These are phyloP conservation scores for Drosophila nasuta DNA, from an alignment of 1,140 invertebrate species.

Conservation along the genomic window DNA sequence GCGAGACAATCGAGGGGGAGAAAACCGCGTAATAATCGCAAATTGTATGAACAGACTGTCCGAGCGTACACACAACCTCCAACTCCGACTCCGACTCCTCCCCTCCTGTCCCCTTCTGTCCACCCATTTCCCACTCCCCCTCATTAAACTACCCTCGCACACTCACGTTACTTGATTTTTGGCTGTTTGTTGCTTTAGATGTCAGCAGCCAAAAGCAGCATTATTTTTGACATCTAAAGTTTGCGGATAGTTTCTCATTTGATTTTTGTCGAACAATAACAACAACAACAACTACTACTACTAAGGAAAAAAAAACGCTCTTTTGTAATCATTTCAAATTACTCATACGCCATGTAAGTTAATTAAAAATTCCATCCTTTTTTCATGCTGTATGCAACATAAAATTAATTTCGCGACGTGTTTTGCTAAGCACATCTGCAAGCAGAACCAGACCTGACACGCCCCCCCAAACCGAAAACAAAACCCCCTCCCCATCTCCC, in stretches of 20 bases:
- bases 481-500: not conserved
- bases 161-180: too few relatives aligned
- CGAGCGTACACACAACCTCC: not conserved
- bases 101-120: too few relatives aligned
- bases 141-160: too few relatives aligned
- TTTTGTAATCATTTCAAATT: conserved; percentile 48
- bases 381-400: conserved; percentile 38
- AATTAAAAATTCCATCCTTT: conserved; percentile 57
- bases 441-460: conserved; percentile 40
- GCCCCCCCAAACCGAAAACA: conserved; percentile 10
- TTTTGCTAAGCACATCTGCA: conserved; percentile 56
- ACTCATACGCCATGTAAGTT: conserved; percentile 58
- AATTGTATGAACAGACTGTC: conserved; percentile 59
- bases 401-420: conserved; percentile 60
- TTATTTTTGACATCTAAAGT: conserved; percentile 18
- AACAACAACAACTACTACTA: too few relatives aligned
- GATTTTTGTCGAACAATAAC: not conserved
- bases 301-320: too few relatives aligned
- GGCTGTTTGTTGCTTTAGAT: conserved; percentile 25
- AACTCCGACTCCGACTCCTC: not conserved
- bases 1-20: conserved; percentile 30
- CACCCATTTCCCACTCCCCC: too few relatives aligned
- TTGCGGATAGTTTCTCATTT: conserved; percentile 12
- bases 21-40: conserved; percentile 79
- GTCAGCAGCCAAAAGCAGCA: conserved; percentile 12